Evolutionary conservation across 2,888 invertebrate species (phyloP).

Genomic region (Tetragonisca angustula): DNA sequence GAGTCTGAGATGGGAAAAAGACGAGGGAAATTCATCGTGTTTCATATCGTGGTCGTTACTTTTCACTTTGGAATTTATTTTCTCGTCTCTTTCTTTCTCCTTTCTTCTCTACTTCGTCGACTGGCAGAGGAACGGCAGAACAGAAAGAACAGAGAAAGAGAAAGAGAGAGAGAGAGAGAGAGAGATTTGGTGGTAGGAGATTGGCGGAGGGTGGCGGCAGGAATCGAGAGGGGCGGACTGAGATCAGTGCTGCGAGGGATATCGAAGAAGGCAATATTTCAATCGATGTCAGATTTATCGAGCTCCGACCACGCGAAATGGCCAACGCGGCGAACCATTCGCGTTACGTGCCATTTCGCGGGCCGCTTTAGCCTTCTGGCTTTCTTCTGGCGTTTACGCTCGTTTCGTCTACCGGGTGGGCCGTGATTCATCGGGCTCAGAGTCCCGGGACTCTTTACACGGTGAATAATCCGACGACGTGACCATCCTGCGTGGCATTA

Average conservation of each 20-base stretch:
- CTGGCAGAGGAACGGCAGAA: neutral
- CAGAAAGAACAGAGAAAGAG: neutral
- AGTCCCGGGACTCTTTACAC: neutral
- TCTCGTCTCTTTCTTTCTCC: neutral
- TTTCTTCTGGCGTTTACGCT: slow-evolving; percentile 37
- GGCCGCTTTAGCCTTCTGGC: slow-evolving; percentile 50
- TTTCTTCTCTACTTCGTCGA: neutral
- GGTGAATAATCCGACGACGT: neutral
- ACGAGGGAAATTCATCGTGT: slow-evolving; percentile 68
- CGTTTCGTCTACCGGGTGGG: slow-evolving; percentile 2
- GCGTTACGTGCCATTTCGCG: slow-evolving; percentile 72
- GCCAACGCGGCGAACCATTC: slow-evolving; percentile 52
- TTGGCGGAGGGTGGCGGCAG: neutral
- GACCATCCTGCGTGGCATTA: neutral
- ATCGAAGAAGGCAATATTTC: slow-evolving; percentile 74
- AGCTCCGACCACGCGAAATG: slow-evolving; percentile 69
- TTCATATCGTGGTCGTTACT: slow-evolving; percentile 72
- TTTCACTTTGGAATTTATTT: slow-evolving; percentile 70
- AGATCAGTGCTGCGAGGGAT: slow-evolving; percentile 70
- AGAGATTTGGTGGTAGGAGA: slow-evolving; percentile 2
- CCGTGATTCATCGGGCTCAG: slow-evolving; percentile 21
- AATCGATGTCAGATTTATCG: slow-evolving; percentile 74
- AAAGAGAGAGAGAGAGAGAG: slow-evolving; percentile 11
- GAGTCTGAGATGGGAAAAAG: neutral
- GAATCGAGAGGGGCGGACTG: slow-evolving; percentile 44